Evolutionary conservation across 2,888 invertebrate species (phyloP).

Genomic region (Physocephala rufipes): DNA sequence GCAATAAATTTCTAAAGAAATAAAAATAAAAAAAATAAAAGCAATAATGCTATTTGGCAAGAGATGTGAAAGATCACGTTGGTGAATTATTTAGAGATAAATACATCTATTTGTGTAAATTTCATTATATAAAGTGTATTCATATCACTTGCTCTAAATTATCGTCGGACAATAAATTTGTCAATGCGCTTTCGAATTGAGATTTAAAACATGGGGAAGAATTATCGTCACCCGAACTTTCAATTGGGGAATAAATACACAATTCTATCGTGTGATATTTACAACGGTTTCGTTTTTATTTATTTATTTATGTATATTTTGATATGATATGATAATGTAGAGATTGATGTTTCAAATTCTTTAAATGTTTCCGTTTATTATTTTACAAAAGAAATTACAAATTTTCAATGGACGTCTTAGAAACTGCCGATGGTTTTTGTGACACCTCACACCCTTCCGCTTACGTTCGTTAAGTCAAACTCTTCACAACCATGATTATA

Average conservation of each 20-base stretch:
- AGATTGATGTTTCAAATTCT: too few species aligned
- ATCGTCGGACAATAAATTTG: not conserved
- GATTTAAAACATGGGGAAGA: constrained; percentile 1
- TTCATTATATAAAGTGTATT: not conserved
- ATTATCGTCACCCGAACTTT: not conserved
- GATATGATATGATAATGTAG: not conserved
- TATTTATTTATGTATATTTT: not conserved
- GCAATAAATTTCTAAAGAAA: constrained; percentile 21
- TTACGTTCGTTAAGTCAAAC: constrained; percentile 5
- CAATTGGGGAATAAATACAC: constrained; percentile 2
- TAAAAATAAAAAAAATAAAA: constrained; percentile 11
- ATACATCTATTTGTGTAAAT: not conserved
- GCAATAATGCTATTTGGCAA: constrained; percentile 10
- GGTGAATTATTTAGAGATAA: not conserved
- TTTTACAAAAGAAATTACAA: too few species aligned
- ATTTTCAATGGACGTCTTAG: too few species aligned
- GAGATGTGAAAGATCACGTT: not conserved
- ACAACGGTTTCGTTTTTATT: not conserved
- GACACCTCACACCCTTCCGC: too few species aligned
- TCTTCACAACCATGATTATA: constrained; percentile 25
- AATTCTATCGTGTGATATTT: not conserved
- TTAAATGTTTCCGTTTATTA: too few species aligned
- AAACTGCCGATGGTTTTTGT: too few species aligned
- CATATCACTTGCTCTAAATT: not conserved
- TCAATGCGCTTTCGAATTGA: not conserved